Percentiles rank a stretch among this genome's conserved stretches.
phyloP scores from a whole-genome alignment of 2,113 vertebrate species.

The Galbula dea region DNA sequence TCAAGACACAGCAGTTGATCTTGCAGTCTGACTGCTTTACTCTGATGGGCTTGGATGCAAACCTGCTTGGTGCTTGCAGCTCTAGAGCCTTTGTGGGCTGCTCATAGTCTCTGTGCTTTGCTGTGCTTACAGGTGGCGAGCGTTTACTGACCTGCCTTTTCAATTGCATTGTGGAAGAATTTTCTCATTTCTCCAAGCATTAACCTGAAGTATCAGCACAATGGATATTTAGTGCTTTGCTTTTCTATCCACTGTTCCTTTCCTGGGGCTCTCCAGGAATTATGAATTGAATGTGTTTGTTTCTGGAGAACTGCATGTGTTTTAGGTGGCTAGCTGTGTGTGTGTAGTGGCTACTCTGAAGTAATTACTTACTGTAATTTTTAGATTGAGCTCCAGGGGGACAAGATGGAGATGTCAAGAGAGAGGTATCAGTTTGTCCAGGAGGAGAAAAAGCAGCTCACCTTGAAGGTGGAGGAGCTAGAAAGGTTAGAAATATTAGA shows the following conservation, averaged over 20 bases:
- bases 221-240: neutral
- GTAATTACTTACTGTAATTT: conserved; percentile 68
- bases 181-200: neutral
- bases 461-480: conserved; percentile 82
- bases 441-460: conserved; percentile 88
- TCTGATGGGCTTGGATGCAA: neutral
- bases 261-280: neutral
- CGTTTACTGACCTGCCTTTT: neutral
- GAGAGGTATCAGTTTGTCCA: conserved; percentile 84
- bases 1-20: neutral
- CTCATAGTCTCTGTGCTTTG: neutral
- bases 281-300: neutral
- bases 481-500: conserved; percentile 81
- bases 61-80: neutral
- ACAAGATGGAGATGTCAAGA: conserved; percentile 84
- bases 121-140: conserved; percentile 8
- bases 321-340: neutral
- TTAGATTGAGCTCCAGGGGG: conserved; percentile 89
- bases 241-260: neutral
- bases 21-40: neutral
- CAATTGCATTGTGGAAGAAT: neutral
- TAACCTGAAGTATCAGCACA: neutral
- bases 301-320: neutral
- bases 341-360: conserved; percentile 11
- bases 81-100: neutral